Conservation (phyloP, 2,113 vertebrate genomes). For the Austrofundulus limnaeus region DNA sequence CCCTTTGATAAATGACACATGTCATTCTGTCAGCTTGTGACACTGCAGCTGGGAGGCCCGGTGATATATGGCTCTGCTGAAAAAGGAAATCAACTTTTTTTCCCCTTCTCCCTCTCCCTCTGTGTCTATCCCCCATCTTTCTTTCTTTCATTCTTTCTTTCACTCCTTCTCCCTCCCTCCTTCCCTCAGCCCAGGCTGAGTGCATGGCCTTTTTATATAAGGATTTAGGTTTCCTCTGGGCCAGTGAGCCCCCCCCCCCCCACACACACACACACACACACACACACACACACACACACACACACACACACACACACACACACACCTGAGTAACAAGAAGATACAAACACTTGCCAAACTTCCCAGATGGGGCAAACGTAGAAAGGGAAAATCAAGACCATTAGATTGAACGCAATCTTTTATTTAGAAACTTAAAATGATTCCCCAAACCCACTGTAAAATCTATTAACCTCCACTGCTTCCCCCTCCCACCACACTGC, state of each 20-base stretch:
- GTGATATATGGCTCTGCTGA: slow-evolving; percentile 97
- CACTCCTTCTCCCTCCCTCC: slow-evolving; percentile 27
- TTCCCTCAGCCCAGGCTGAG: slow-evolving; percentile 59
- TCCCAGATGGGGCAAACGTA: slow-evolving; percentile 50
- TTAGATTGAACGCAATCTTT: slow-evolving; percentile 22
- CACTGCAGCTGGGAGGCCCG: slow-evolving; percentile 98
- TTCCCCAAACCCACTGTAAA: slow-evolving; percentile 75
- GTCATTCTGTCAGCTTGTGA: slow-evolving; percentile 99
- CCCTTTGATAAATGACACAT: slow-evolving; percentile 99
- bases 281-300: background rate
- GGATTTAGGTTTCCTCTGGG: slow-evolving; percentile 79
- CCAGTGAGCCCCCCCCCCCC: slow-evolving; percentile 54
- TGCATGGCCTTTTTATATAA: slow-evolving; percentile 76
- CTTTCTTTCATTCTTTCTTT: slow-evolving; percentile 49
- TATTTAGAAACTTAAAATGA: slow-evolving; percentile 34
- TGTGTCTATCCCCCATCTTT: slow-evolving; percentile 19
- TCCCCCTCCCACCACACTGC: slow-evolving; percentile 76
- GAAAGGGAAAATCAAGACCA: slow-evolving; percentile 37
- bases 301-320: background rate
- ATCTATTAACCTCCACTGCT: slow-evolving; percentile 91
- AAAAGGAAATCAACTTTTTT: slow-evolving; percentile 99
- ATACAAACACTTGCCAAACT: slow-evolving; percentile 44
- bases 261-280: background rate
- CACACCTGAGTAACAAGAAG: no score
- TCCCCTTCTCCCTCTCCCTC: slow-evolving; percentile 56